phyloP scores from a whole-genome alignment of 2,888 invertebrate genomes.

The Cantharis flavilabris region DNA sequence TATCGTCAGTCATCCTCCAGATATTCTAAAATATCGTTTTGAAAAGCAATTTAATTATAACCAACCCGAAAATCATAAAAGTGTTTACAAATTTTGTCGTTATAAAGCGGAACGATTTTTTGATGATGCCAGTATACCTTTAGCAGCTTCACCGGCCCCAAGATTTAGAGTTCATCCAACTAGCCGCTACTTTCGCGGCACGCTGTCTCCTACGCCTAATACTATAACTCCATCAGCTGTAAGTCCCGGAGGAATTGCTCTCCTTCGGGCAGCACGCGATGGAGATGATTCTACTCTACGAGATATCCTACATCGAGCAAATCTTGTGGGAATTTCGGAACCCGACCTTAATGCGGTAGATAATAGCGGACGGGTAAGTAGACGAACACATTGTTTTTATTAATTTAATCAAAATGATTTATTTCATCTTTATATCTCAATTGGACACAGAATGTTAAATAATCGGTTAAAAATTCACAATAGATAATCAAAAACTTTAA shows the following conservation, averaged over 20 bases:
- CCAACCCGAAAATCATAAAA: constrained; percentile 11
- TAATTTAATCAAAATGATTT: neutral
- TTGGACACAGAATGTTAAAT: neutral
- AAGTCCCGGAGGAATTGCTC: constrained; percentile 49
- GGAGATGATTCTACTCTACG: constrained; percentile 57
- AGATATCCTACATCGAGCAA: constrained; percentile 54
- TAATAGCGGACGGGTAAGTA: constrained; percentile 63
- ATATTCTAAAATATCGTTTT: constrained; percentile 35
- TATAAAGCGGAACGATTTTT: neutral
- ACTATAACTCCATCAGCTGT: constrained; percentile 47
- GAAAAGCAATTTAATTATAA: constrained; percentile 35
- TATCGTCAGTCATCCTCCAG: constrained; percentile 40
- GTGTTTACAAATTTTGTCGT: neutral
- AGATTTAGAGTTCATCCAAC: constrained; percentile 51
- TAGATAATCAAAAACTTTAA: neutral
- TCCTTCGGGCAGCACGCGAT: constrained; percentile 61
- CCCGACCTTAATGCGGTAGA: constrained; percentile 61
- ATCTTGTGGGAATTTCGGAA: constrained; percentile 51
- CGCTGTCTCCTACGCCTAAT: constrained; percentile 55
- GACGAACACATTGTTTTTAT: neutral
- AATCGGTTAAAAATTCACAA: neutral
- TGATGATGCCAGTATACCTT: constrained; percentile 35
- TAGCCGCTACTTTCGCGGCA: constrained; percentile 53
- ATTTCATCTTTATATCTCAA: neutral
- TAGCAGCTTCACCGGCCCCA: constrained; percentile 48